Evolutionary conservation across 2,888 invertebrate species (phyloP).

Genomic region (Tricholauxania praeusta): DNA sequence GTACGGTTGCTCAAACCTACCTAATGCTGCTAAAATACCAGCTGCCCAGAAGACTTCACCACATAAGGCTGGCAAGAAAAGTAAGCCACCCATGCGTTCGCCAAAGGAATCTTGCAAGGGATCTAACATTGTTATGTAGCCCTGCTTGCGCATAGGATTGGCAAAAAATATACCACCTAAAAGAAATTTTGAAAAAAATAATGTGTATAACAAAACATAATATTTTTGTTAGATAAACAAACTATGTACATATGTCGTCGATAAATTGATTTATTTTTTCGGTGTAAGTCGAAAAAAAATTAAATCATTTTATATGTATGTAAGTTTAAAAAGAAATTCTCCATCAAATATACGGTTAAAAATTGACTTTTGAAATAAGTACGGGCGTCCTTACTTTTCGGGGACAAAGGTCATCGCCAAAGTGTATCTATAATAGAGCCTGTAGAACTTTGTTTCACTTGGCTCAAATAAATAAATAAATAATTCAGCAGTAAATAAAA

Average conservation of each 20-base stretch:
- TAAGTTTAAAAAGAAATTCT: not conserved
- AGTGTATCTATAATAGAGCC: too few species aligned
- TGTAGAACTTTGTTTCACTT: too few species aligned
- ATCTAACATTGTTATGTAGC: conserved; percentile 98
- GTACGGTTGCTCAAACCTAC: conserved; percentile 68
- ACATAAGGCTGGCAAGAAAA: conserved; percentile 95
- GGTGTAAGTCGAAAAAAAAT: not conserved
- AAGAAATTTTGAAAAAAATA: not conserved
- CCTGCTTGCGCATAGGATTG: conserved; percentile 96
- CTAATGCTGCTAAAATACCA: conserved; percentile 95
- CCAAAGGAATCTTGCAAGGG: conserved; percentile 97
- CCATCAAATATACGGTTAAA: too few species aligned
- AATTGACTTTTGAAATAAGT: too few species aligned
- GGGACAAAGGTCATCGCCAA: too few species aligned
- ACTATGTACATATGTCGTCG: too few species aligned
- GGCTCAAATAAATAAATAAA: too few species aligned
- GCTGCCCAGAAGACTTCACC: conserved; percentile 99
- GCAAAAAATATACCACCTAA: conserved; percentile 97
- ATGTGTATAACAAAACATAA: not conserved
- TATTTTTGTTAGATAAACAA: too few species aligned
- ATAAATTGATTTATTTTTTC: not conserved
- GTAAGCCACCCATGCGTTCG: conserved; percentile 95
- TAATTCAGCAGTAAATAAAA: too few species aligned
- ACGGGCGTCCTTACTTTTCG: too few species aligned
- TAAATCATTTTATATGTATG: not conserved